Conservation (phyloP, 2,113 vertebrate species). For the Coptodon rendalli region DNA sequence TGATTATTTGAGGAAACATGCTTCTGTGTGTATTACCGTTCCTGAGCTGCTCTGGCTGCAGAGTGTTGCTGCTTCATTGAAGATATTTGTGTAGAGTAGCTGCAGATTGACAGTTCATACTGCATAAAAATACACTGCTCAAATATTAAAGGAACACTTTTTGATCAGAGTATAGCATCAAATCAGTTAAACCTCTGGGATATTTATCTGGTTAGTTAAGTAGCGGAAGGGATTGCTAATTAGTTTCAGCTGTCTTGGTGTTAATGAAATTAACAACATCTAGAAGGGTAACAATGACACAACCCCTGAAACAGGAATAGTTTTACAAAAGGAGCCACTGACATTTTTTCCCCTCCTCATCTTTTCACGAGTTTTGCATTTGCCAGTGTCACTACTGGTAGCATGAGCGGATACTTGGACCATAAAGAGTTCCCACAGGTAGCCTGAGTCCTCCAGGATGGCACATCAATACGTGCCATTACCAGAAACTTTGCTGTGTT, state of each 20-base stretch:
- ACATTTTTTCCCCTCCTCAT: neutral
- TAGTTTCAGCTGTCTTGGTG: neutral
- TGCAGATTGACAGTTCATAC: neutral
- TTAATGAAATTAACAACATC: neutral
- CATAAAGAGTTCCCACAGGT: neutral
- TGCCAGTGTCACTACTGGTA: neutral
- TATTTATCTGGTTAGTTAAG: neutral
- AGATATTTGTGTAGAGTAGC: neutral
- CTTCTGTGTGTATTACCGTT: neutral
- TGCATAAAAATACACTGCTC: neutral
- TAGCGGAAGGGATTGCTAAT: neutral
- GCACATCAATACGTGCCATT: fast-evolving
- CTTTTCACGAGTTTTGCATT: neutral
- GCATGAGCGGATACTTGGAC: fast-evolving
- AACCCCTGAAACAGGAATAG: neutral
- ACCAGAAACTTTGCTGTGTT: neutral
- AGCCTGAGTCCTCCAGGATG: neutral
- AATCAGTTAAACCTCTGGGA: neutral
- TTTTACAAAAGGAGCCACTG: neutral
- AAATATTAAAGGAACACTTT: neutral
- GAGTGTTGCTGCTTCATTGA: neutral
- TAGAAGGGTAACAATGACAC: neutral
- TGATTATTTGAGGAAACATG: neutral
- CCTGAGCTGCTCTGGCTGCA: neutral
- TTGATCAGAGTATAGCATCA: neutral